Base-by-base conservation (phyloP, 2,113 vertebrate genomes). In the Elaphurus davidianus region DNA sequence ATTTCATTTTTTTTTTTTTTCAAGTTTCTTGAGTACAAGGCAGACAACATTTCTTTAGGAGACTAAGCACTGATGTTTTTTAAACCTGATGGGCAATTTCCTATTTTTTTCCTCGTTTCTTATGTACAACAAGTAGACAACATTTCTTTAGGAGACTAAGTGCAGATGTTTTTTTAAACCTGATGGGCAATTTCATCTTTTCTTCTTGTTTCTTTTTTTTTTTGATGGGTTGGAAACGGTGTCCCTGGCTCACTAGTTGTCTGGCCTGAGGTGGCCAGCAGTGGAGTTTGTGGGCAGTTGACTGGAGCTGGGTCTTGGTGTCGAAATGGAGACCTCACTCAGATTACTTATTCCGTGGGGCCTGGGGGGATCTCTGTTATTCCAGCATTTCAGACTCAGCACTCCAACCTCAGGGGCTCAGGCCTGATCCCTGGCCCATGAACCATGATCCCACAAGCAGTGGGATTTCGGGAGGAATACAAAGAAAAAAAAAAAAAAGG, bases 91-190 rank as follows among this genome's bases (percentile, higher is more conserved):
- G 0, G 19, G 43, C 79, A 23, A 9, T 6, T 12, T 67, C n/a
- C 17, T 17, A n/a, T 1, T 17, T 16, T 16, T 3, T 16, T 30
- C 45, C 12, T 9, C 0, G 6, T 64, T 0, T 4, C 16, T 60
- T 60, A 47, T 11, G 45, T 10, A 47, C 45, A 47, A 47, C 45
- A 11, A 11, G 30, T n/a, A n/a, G 2, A 12, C 7, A 16, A 3
- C 28, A 13, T 17, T 33, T 59, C 55, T 33, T 21, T 40, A 25
- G 52, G 43, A 71, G 40, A n/a, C 45, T 0, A 21, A 33, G 36
- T 7, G 8, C 45, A 4, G 7, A 25, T 1, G 6, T 78, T 23
- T 9, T 79, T 40, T 83, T 14, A 6, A 43, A 55, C 50, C 7
- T 16, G 17, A 50, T 0, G 0, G 19, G n/a, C 79, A 23, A 9